phyloP scores from a whole-genome alignment of 2,797 vertebrate genomes.

The Carapus acus region DNA sequence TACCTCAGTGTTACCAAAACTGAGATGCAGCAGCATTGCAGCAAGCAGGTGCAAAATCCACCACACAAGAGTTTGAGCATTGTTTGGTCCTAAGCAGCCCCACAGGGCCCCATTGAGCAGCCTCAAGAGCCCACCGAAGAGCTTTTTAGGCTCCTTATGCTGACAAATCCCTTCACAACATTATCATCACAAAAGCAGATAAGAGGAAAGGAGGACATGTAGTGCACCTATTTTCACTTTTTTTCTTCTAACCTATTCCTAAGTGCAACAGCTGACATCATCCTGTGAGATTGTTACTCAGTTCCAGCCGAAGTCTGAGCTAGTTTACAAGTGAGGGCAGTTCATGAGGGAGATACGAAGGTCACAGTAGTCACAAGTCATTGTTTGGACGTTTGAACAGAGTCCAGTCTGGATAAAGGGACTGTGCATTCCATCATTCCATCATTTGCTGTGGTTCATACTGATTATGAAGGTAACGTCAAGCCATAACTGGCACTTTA shows the following conservation, averaged over 20 bases:
- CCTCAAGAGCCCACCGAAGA: conserved; percentile 39
- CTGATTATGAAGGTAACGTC: too few species aligned
- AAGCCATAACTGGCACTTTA: too few species aligned
- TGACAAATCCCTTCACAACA: conserved; percentile 43
- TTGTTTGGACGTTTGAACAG: too few species aligned
- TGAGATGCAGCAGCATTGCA: conserved; percentile 3
- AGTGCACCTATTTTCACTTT: not conserved
- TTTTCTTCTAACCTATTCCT: too few species aligned
- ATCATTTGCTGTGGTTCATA: too few species aligned
- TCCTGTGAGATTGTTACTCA: too few species aligned
- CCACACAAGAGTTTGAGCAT: conserved; percentile 24
- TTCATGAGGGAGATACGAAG: too few species aligned
- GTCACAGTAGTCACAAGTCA: too few species aligned
- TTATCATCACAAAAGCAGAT: conserved; percentile 33
- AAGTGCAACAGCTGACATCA: too few species aligned
- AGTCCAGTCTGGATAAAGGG: too few species aligned
- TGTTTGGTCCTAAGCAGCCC: conserved; percentile 37
- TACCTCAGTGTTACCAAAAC: conserved; percentile 37
- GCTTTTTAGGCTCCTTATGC: conserved; percentile 40
- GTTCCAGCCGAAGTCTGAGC: conserved; percentile 4
- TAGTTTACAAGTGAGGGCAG: not conserved
- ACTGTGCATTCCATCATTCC: too few species aligned
- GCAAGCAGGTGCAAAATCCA: conserved; percentile 65
- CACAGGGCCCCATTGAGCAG: conserved; percentile 44
- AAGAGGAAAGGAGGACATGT: conserved; percentile 9